Evolutionary conservation across 2,888 invertebrate genomes (phyloP), one percentile per base, ranked within the genome.

Genomic region (Melanophora roralis): DNA sequence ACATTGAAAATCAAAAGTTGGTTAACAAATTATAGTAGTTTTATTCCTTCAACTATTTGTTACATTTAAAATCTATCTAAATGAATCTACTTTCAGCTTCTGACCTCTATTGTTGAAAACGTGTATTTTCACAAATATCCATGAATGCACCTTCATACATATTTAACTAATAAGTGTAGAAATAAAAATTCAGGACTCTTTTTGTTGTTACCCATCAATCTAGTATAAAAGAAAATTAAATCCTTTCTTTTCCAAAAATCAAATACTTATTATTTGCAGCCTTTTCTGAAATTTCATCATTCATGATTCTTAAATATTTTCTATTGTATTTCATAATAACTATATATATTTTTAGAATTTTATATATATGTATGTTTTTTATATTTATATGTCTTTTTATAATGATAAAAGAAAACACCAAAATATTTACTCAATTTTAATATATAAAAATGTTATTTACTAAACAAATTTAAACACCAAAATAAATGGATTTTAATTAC

Each of bases 1-100:
- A 64, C 38, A 43, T 51, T 62, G 45, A 68, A 68, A 80, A 80
- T 80, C 57, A 72, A 72, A 80, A 80, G 21, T 49, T 62, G 43
- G 14, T 67, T 71, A 73, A 43, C 57, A 55, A 67, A 62, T 51
- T 36, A 11, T 45, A 32, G 21, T 38, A 43, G n/a, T 23, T 40
- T 57, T 49, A 38, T 36, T 8, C 14, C 12, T 21, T 32, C 34
- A 14, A 34, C 27, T 6, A 27, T 27, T 3, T 5, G 27, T 27
- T 27, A 27, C 27, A 14, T 14, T 14, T 3, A 55, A 34, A 12
- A 36, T 23, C 57, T 38, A 19, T 5, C 21, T n/a, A 21, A 21
- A 0, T 11, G 21, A 27, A 27, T 27, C n/a, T 27, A 7, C 27
- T 40, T n/a, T 51, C 14, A 14, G 21, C 16, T 45, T 11, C 19